Base-by-base conservation (phyloP, 2,888 invertebrate genomes). In the Mythimna vitellina region DNA sequence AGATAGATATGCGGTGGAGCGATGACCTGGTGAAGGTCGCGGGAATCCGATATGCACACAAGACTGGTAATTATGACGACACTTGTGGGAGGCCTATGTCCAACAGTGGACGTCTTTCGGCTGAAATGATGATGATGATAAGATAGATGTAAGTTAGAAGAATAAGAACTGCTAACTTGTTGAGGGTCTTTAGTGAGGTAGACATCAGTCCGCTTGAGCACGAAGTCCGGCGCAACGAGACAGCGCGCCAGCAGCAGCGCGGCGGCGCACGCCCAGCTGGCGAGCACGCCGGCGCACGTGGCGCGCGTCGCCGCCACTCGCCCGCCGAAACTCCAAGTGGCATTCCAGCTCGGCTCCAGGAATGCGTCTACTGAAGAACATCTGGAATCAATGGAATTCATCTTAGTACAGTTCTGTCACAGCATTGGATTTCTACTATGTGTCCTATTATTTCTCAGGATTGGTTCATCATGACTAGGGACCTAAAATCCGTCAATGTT, bases 201-300 rank as follows among this genome's bases (percentile, higher is more conserved):
- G 0, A 92, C 94, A 2, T 88, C 91, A 6, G 95, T 94, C 62
- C 90, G 90, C 20, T 84, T 89, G 63, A 95, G 88, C 5, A 83
- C 84, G 82, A 96, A 96, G 90, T 96, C 96, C 0, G 95, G 94
- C 1, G 94, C 96, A 25, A 91, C 89, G 65, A 96, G 89, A 78
- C 96, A 96, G 51, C 96, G 91, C 53, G 94, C 92, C 25, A 96
- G 87, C 65, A 95, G 86, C 63, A 95, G 79, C 4, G 95, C 93
- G 38, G 92, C 92, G 10, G 90, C 93, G 86, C 92, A 91, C 0
- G 94, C 93, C 96, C 96, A 96, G 81, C 90, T 87, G 14, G 91
- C 95, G 91, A 93, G 92, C 78, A 89, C 92, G 54, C 89, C 96
- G 1, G 95, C 96, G 78, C 92, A 89, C 10, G 92, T 91, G 3